Evolutionary conservation across 2,113 vertebrate genomes (phyloP).

Genomic region (Halichoerus grypus): DNA sequence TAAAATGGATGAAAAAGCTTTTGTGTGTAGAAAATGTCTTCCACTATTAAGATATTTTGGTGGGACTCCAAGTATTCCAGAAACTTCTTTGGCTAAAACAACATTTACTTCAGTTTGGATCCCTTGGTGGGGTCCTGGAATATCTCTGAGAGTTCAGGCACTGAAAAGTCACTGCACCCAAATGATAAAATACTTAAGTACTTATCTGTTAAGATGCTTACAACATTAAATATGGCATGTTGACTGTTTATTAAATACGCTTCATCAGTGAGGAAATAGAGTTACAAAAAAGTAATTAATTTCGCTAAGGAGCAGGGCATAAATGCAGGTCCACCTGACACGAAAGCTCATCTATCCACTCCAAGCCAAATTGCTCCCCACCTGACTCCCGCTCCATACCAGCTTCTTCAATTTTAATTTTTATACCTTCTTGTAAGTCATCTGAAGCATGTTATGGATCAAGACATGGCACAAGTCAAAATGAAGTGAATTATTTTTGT

Average conservation of each 20-base stretch:
- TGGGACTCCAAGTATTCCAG: not conserved
- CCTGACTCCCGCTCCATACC: not conserved
- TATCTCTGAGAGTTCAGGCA: not conserved
- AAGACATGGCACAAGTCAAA: not conserved
- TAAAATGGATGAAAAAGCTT: not conserved
- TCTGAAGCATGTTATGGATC: not conserved
- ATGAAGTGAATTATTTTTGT: not conserved
- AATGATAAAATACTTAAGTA: not conserved
- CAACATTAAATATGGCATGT: not conserved
- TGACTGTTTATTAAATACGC: too few relatives aligned
- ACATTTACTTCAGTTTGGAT: not conserved
- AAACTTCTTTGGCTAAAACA: not conserved
- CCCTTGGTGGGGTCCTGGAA: not conserved
- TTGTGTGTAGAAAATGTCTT: not conserved
- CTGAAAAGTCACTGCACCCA: not conserved
- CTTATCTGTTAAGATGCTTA: not conserved
- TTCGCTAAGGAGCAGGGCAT: not conserved
- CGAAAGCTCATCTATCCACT: not conserved
- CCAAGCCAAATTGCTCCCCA: not conserved
- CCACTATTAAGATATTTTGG: not conserved
- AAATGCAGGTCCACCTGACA: not conserved
- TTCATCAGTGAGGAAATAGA: not conserved
- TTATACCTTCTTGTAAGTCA: not conserved
- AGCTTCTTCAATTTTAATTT: constrained; percentile 27
- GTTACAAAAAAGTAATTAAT: not conserved